Base-by-base conservation (phyloP, 2,888 invertebrate species). In the Rhamphomyia laevipes region DNA sequence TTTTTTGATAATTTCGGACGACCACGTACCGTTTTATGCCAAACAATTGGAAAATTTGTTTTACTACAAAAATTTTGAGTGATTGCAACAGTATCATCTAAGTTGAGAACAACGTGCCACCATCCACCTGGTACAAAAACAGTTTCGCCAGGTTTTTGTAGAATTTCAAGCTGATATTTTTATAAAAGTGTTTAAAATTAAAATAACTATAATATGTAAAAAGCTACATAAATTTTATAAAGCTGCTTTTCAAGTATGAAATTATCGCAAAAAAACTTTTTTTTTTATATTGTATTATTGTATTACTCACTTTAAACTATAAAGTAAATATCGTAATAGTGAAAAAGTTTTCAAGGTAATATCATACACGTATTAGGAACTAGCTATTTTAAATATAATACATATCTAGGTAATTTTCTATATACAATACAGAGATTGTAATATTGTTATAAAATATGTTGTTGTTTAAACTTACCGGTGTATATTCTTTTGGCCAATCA, bases 71-170 rank as follows among this genome's bases (percentile, higher is more conserved):
- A 99, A 72, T 99, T 99, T 67, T 99, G 99, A 0, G 99, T 99
- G 15, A 99, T 88, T 12, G 99, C 99, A 43, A 99, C 84, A 0
- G 99, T 97, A 55, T 87, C 83, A 63, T 96, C 95, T 53, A 99
- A 73, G 72, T 99, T 99, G 30, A 99, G 75, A 13, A 99, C 99
- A 17, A 99, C 99, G 68, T 99, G 99, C 99, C 99, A 99, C 97
- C 97, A 99, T 11, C 99, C 99, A 16, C 94, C 94, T 11, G 96
- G 96, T 48, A 97, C 94, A 73, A 95, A 97, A 30, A 97, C 94
- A 4, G 96, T 97, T 68, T 97, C 97, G 17, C 96, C 96, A 13
- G 96, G 94, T 59, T 82, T 80, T 68, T 97, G 97, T 6, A 97
- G 74, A 59, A 96, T 89, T 74, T 97, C 96, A 55, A 95, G 80